Conservation (phyloP, 1,140 invertebrate genomes). For the Ptiloglossa arizonensis region DNA sequence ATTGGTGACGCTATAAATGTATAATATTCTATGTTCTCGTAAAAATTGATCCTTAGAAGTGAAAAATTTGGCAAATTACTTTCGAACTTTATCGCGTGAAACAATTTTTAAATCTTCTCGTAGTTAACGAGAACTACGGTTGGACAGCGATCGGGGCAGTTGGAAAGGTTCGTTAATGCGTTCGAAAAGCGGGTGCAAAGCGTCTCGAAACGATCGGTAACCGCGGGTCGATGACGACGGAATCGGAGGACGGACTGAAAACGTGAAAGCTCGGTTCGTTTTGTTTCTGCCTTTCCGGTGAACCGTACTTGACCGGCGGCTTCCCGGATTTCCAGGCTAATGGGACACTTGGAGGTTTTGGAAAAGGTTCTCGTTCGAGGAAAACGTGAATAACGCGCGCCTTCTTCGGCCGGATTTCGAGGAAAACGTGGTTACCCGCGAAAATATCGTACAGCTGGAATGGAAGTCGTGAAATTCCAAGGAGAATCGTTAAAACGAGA, state of each 20-base stretch:
- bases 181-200: background rate
- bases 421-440: slow-evolving; percentile 30
- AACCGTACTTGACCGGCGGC: slow-evolving; percentile 33
- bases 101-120: too few species aligned
- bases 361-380: slow-evolving; percentile 33
- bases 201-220: background rate
- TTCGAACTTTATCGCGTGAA: too few species aligned
- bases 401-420: background rate
- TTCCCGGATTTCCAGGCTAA: slow-evolving; percentile 46
- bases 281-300: slow-evolving; percentile 33
- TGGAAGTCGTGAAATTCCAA: background rate
- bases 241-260: background rate
- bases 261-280: slow-evolving; percentile 42
- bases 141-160: background rate
- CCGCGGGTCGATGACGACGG: background rate
- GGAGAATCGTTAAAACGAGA: background rate
- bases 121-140: background rate
- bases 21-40: too few species aligned
- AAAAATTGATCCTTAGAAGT: too few species aligned
- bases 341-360: slow-evolving; percentile 43
- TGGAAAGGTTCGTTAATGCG: background rate
- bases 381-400: slow-evolving; percentile 30
- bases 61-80: too few species aligned
- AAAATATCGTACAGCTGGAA: background rate
- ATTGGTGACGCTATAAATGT: too few species aligned